Conservation (phyloP, 2,888 invertebrate genomes). For the Parascotia fuliginaria region DNA sequence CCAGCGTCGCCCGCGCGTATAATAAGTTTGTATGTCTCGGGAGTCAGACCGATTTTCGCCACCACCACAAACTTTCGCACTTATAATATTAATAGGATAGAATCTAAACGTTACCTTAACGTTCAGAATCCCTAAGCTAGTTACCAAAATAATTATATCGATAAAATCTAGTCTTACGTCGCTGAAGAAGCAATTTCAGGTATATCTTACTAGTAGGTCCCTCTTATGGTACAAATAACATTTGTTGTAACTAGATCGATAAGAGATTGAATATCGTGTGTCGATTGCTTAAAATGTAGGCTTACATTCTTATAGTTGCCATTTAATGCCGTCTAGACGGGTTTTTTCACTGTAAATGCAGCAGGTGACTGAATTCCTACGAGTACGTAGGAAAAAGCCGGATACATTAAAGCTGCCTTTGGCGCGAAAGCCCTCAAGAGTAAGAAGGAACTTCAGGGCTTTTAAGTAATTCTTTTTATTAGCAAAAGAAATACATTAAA, state of each 20-base stretch:
- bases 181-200: slow-evolving; percentile 13
- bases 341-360: slow-evolving; percentile 65
- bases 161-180: no score
- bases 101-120: no score
- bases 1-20: no score
- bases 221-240: slow-evolving; percentile 12
- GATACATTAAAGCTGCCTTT: slow-evolving; percentile 31
- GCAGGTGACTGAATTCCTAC: slow-evolving; percentile 66
- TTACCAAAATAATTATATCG: no score
- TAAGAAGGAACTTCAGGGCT: slow-evolving; percentile 16
- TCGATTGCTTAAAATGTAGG: slow-evolving; percentile 49
- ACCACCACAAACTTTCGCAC: no score
- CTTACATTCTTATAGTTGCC: slow-evolving; percentile 48
- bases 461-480: not conserved
- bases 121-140: no score
- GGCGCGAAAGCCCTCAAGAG: slow-evolving; percentile 18
- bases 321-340: slow-evolving; percentile 71
- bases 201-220: slow-evolving; percentile 3
- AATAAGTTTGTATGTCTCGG: no score
- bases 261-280: slow-evolving; percentile 48
- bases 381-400: slow-evolving; percentile 47
- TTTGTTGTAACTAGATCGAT: slow-evolving; percentile 51
- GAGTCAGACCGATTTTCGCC: no score
- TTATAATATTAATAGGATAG: no score
- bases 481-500: no score